Evolutionary conservation across 1,140 invertebrate species (phyloP), one percentile per base, ranked within the genome.

Genomic region (Mesaphorura yosii): DNA sequence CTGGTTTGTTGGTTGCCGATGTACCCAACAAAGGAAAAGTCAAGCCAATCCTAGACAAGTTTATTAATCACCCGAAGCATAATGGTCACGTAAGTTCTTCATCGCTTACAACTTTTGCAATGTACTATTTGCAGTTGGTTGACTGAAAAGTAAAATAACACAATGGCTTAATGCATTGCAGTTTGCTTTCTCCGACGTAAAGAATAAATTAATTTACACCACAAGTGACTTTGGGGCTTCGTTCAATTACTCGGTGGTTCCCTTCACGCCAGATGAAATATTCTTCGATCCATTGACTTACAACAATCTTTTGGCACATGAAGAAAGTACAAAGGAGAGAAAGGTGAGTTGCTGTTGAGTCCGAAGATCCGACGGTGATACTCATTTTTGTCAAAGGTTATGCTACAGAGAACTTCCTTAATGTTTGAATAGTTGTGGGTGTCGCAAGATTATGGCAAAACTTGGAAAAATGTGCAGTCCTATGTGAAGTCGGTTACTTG

Each of bases 181-280:
- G 87, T 86, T 84, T 70, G 76, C 91, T 2, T 91, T 92, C 69
- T 78, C 82, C 28, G 88, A 92, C 69, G 76, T 79, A 12, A 71
- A 73, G 17, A 80, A 90, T 66, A 83, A 83, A 64, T 75, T 80
- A 50, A 72, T 91, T 7, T 91, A 82, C 65, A 78, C 82, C 26
- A 88, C 87, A 1, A 71, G 65, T 20, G 75, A 92, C 67, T 80
- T 81, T 73, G 86, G 84, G 0, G 66, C 68, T 38, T 78, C 70
- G 12, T 81, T 91, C 56, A 69, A 68, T 27, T 72, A 70, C 45
- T 67, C 75, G 1, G 66, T 75, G 38, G 65, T 91, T 19, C 66
- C 68, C 15, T 93, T 91, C 70, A 75, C 75, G 42, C 88, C 88
- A 2, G 82, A 76, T 58, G 79, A 84, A 60, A 72, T 93, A 40